Evolutionary conservation across 2,797 vertebrate genomes (phyloP).

Genomic region (Phylloscopus collybita): DNA sequence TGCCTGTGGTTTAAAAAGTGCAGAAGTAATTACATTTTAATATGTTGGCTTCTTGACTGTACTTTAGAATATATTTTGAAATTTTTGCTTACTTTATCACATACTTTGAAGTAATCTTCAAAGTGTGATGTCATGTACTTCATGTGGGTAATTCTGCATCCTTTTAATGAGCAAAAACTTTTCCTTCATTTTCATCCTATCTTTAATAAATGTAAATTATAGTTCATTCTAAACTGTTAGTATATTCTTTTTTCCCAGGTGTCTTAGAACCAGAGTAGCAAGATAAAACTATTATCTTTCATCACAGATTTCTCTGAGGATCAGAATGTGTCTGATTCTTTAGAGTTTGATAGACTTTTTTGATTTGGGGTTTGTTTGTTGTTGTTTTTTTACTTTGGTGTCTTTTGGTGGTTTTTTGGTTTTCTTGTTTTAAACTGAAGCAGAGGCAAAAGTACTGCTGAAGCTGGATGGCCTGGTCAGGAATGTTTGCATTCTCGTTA

Average conservation of each 20-base stretch:
- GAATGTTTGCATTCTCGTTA: background rate
- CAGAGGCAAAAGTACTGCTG: background rate
- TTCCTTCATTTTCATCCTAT: background rate
- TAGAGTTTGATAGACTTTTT: background rate
- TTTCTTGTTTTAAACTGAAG: background rate
- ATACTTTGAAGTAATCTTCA: conserved; percentile 50
- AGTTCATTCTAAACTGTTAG: background rate
- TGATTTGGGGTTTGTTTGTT: background rate
- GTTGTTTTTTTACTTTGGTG: background rate
- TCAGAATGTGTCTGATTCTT: background rate
- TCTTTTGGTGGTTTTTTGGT: background rate
- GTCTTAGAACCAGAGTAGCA: background rate
- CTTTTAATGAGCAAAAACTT: background rate
- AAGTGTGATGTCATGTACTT: conserved; percentile 11
- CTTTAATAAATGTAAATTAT: background rate
- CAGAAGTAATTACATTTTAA: conserved; percentile 47
- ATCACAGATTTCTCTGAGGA: background rate
- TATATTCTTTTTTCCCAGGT: background rate
- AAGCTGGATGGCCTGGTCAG: background rate
- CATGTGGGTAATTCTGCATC: conserved; percentile 37
- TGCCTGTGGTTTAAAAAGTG: conserved; percentile 55
- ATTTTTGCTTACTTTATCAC: conserved; percentile 46
- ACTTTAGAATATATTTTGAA: background rate
- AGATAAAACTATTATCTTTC: background rate
- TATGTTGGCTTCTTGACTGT: conserved; percentile 18